Base-by-base conservation (phyloP, 2,888 invertebrate species). In the Achlya flavicornis region DNA sequence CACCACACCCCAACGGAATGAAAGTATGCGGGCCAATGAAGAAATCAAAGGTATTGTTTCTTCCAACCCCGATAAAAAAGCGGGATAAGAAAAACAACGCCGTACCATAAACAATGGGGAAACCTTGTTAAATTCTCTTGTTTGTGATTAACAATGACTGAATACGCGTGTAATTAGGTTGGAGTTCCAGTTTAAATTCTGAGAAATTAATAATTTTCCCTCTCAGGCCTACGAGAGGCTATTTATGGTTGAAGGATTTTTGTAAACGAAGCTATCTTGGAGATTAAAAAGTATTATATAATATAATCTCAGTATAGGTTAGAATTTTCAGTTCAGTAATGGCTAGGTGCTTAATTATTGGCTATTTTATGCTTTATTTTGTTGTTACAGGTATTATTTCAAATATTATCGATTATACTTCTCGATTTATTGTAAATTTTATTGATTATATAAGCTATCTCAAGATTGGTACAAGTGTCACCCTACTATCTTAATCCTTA, bases 161-260 rank as follows among this genome's bases (percentile, higher is more conserved):
- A 65, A 76, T 76, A 64, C 60, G 59, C 46, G 16, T 19, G 64
- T 76, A 75, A 75, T 75, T 75, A 76, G 65, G 74, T 72, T 67
- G 46, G 65, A 64, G 66, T 75, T 71, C 63, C 63, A 68, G 70
- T 68, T 61, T 63, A 35, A 63, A 70, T 74, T 74, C 64, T 69
- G 70, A 69, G 61, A 67, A 76, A 72, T 60, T 68, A 64, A 68
- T 69, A 60, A 53, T 53, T 53, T 19, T 53, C 16, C 53, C 53
- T 19, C 19, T 8, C 46, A 46, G 8, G 14, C 16, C 48, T 48
- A 4, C 16, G 43, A 14, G 43, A 61, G 67, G 53, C 53, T 43
- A 57, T 57, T 38, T 12, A 57, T 63, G 65, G 64, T 64, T 67
- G 71, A 71, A 71, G 66, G 71, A 48, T 48, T 48, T 48, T 48